phyloP scores from a whole-genome alignment of 2,113 vertebrate species.

The Leucoraja erinaceus region DNA sequence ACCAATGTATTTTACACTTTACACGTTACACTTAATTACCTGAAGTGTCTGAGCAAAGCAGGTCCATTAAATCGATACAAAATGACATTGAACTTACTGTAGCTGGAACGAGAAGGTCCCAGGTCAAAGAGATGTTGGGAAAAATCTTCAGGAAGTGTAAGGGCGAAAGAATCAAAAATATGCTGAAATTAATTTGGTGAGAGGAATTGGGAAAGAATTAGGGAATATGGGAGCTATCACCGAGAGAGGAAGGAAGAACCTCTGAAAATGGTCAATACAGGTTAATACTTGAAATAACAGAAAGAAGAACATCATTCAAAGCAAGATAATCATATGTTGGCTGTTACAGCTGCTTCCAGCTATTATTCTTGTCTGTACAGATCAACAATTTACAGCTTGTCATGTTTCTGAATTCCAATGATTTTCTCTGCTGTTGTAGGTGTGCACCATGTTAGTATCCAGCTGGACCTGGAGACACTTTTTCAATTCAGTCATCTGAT shows the following conservation, averaged over 20 bases:
- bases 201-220: background rate
- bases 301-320: background rate
- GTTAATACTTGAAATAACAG: background rate
- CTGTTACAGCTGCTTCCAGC: background rate
- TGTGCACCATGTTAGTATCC: conserved; percentile 74
- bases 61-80: background rate
- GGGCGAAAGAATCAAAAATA: background rate
- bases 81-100: background rate
- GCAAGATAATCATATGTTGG: background rate
- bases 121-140: background rate
- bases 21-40: background rate
- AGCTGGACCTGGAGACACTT: conserved; percentile 70
- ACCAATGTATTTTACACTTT: background rate
- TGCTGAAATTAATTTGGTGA: background rate
- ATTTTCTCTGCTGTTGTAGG: conserved; percentile 57
- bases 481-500: conserved; percentile 88
- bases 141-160: background rate
- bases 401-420: conserved; percentile 4
- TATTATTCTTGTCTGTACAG: background rate
- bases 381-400: background rate
- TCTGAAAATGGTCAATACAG: background rate
- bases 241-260: background rate
- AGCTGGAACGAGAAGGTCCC: background rate
- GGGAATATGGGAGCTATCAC: background rate
- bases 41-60: background rate